phyloP scores from a whole-genome alignment of 2,888 invertebrate genomes.

The Thelaira solivaga region DNA sequence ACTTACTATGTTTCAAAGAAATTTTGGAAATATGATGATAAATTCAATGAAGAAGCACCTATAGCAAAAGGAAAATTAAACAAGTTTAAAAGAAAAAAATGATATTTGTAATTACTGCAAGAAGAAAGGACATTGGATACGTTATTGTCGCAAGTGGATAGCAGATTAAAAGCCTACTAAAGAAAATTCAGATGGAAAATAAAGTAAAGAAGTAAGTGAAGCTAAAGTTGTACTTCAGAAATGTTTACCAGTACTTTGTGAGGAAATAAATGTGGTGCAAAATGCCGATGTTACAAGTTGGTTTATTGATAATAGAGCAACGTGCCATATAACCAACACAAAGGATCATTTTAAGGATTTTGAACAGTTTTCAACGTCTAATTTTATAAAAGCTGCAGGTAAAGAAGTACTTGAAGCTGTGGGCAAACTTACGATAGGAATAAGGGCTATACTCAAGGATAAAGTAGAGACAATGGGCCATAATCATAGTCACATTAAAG shows the following conservation, averaged over 20 bases:
- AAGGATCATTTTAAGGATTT: conserved; percentile 3
- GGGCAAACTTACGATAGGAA: not conserved
- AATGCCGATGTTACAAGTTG: conserved; percentile 7
- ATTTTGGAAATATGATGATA: not conserved
- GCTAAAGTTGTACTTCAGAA: not conserved
- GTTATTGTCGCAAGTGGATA: not conserved
- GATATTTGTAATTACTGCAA: not conserved
- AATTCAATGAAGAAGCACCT: not conserved
- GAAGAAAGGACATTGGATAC: not conserved
- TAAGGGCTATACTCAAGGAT: too few species aligned
- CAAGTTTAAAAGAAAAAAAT: not conserved
- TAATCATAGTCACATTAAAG: too few species aligned
- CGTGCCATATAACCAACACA: conserved; percentile 16
- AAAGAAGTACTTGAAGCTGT: conserved; percentile 4
- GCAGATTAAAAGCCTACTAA: not conserved
- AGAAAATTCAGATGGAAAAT: too few species aligned
- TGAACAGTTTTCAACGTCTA: not conserved
- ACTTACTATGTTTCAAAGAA: not conserved
- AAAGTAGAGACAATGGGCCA: too few species aligned
- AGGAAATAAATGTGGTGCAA: not conserved
- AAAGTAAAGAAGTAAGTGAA: too few species aligned
- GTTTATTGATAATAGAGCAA: conserved; percentile 14
- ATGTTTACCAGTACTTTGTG: not conserved
- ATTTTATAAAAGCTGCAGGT: not conserved
- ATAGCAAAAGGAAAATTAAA: too few species aligned